Evolutionary conservation across 2,888 invertebrate genomes (phyloP).

Genomic region (Oscheius sp.): DNA sequence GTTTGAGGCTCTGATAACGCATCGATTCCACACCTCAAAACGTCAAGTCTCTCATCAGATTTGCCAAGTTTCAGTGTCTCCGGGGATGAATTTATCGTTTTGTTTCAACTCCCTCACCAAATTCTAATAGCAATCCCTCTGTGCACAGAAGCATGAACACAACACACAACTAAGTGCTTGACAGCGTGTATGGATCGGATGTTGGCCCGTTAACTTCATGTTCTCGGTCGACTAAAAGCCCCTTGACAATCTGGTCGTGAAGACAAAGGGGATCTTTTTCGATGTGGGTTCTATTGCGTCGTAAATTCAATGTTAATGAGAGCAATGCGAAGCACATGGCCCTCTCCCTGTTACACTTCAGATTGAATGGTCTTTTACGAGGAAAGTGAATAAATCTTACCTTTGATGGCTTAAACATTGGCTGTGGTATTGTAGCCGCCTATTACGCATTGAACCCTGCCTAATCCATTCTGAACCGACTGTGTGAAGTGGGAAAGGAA

Average conservation of each 20-base stretch:
- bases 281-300: not conserved
- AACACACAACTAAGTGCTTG: conserved; percentile 8
- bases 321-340: conserved; percentile 30
- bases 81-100: not conserved
- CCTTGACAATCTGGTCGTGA: not conserved
- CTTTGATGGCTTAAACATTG: conserved; percentile 35
- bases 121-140: conserved; percentile 1
- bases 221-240: not conserved
- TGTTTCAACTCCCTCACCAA: not conserved
- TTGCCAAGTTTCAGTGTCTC: not conserved
- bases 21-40: conserved; percentile 24
- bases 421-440: conserved; percentile 20
- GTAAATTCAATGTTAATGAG: conserved; percentile 34
- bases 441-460: conserved; percentile 16
- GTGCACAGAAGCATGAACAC: conserved; percentile 16
- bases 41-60: conserved; percentile 25
- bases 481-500: not conserved
- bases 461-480: conserved; percentile 22
- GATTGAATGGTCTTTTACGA: no score
- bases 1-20: conserved; percentile 33
- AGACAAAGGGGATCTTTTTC: not conserved
- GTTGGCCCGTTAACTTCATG: conserved; percentile 1
- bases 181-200: conserved; percentile 21
- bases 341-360: not conserved
- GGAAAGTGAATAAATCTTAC: conserved; percentile 7